phyloP scores from a whole-genome alignment of 2,797 vertebrate species.

The Acrossocheilus wenchowensis region DNA sequence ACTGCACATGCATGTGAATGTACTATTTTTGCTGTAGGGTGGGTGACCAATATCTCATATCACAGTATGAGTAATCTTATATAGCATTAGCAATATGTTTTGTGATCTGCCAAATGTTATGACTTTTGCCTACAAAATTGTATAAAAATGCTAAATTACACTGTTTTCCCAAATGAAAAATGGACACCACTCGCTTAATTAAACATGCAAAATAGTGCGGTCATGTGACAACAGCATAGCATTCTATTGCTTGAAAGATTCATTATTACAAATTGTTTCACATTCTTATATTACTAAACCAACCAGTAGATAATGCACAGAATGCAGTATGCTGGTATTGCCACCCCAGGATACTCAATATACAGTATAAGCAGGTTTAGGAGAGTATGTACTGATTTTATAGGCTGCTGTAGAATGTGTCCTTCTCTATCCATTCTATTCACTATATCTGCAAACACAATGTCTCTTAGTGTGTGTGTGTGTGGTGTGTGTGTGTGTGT shows the following conservation, averaged over 20 bases:
- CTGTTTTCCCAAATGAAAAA: not conserved
- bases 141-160: not conserved
- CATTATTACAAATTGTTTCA: not conserved
- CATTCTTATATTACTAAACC: not conserved
- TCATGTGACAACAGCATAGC: not conserved
- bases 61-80: not conserved
- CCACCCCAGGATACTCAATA: no score
- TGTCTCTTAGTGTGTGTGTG: not conserved
- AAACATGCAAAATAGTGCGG: not conserved
- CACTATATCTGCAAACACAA: not conserved
- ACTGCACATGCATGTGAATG: not conserved
- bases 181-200: not conserved
- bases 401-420: not conserved
- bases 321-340: not conserved
- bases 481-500: not conserved
- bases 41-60: not conserved
- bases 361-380: not conserved
- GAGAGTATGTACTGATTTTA: not conserved
- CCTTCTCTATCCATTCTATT: conserved; percentile 7
- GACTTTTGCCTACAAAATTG: not conserved
- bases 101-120: not conserved
- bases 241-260: not conserved
- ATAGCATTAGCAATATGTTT: not conserved
- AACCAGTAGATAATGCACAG: not conserved
- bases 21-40: not conserved